A percentile compares a stretch with the other conserved stretches of the same genome.
Evolutionary conservation across 1,140 invertebrate genomes (phyloP).

Genomic region (Drosophila sturtevanti): DNA sequence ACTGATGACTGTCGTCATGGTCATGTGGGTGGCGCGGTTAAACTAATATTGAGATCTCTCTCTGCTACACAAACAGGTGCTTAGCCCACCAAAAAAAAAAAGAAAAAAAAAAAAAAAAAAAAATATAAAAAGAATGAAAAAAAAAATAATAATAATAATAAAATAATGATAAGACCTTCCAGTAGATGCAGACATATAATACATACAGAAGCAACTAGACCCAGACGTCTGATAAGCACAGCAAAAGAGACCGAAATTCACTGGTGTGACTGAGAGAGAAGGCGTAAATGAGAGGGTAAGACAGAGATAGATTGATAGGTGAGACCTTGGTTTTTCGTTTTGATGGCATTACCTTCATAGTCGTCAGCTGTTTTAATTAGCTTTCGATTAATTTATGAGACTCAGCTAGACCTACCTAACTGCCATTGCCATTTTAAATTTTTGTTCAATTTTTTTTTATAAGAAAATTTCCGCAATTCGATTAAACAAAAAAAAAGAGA

Average conservation of each 20-base stretch:
- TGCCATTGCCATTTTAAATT: background rate
- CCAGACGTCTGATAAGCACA: constrained; percentile 48
- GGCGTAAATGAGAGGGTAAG: background rate
- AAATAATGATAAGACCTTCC: constrained; percentile 47
- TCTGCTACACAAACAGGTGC: constrained; percentile 37
- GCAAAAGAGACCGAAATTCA: background rate
- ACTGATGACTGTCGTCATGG: constrained; percentile 14
- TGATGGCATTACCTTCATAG: constrained; percentile 5
- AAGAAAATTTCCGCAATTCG: background rate
- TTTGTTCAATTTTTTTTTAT: background rate
- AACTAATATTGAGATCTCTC: constrained; percentile 42
- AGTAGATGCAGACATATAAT: constrained; percentile 37
- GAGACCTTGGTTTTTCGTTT: constrained; percentile 48
- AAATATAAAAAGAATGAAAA: background rate
- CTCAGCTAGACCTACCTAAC: background rate
- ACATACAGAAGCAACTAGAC: constrained; percentile 10
- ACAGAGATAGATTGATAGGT: constrained; percentile 37
- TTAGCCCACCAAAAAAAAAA: constrained; percentile 12
- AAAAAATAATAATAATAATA: too few relatives aligned
- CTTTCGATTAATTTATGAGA: constrained; percentile 68
- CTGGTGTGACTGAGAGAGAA: background rate
- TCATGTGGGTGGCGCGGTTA: constrained; percentile 55
- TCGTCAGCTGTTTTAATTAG: constrained; percentile 74
- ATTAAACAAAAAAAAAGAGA: constrained; percentile 6
- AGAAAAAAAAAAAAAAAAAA: background rate